phyloP scores from a whole-genome alignment of 1,140 invertebrate species.

The Uloborus diversus region DNA sequence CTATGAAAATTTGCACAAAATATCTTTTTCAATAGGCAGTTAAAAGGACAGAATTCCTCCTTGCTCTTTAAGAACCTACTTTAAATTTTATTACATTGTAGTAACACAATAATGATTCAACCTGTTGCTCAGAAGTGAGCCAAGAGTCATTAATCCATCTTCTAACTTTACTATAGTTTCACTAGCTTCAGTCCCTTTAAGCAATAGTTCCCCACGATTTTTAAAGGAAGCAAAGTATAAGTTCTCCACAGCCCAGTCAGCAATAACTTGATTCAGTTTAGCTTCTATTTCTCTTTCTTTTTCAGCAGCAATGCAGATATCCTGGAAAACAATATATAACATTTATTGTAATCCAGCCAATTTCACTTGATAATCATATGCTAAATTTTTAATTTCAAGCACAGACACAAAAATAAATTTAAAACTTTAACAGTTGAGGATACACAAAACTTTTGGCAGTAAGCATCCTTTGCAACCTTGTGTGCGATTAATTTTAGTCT shows the following conservation, averaged over 20 bases:
- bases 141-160: constrained; percentile 94
- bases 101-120: constrained; percentile 59
- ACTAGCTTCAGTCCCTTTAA: constrained; percentile 91
- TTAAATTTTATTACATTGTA: background rate
- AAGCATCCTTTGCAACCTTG: no score
- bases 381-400: no score
- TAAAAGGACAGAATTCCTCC: background rate
- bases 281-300: constrained; percentile 98
- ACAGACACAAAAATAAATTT: no score
- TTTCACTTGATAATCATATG: no score
- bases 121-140: constrained; percentile 90
- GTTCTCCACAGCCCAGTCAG: constrained; percentile 93
- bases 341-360: no score
- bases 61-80: background rate
- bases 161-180: constrained; percentile 94
- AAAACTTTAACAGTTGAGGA: no score
- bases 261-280: constrained; percentile 93
- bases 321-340: constrained; percentile 67
- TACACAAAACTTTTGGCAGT: no score
- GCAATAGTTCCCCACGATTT: constrained; percentile 89
- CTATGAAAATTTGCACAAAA: no score
- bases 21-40: no score
- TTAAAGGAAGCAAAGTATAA: constrained; percentile 95
- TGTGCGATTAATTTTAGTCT: no score
- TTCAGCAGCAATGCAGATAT: constrained; percentile 97